Evolutionary conservation across 2,888 invertebrate genomes (phyloP), one percentile per base, ranked within the genome.

Genomic region (Oscheius myriophilus): DNA sequence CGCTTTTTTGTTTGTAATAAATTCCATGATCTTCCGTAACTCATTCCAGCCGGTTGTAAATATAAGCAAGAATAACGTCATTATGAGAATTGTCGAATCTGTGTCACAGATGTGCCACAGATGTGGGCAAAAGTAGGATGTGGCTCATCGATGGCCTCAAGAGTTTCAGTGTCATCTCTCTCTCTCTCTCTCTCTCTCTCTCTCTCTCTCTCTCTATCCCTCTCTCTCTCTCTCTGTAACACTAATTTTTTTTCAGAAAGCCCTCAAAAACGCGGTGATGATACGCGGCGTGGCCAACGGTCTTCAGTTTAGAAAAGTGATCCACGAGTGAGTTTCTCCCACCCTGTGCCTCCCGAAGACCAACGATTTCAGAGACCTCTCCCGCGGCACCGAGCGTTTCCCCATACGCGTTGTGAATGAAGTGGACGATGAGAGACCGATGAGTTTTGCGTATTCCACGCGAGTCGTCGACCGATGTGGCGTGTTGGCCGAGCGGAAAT

Each of bases 331-430:
- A 62, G 62, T 62, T 18, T 49, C 42, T 33, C 33, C 9, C 33
- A 3, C 53, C 14, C 16, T 16, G 3, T 16, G 3, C 18, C 25
- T n/a, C 43, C 18, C 23, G 11, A 2, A 4, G 18, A 18, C 16
- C 21, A 16, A 26, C n/a, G 18, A 25, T 62, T 53, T 54, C 69
- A 78, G 78, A 45, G 79, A 79, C 59, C 69, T 79, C 9, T 72
- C 79, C 11, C 53, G 62, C 6, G 79, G 79, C 11, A 68, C 68
- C 11, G 79, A 79, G 33, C 71, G 79, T 0, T 79, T 77, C 49
- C 62, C 74, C 0, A 70, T 79, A 2, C 71, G 73, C 1, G 79
- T 79, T 7, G 57, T 73, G 41, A 71, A 71, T 42, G 71, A 71
- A 21, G 59, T 64, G 12, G 68, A 68, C 49, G 55, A 54, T 18